Evolutionary conservation across 2,888 invertebrate genomes (phyloP), one percentile per base, ranked within the genome.

Genomic region (Luperina nickerlii): DNA sequence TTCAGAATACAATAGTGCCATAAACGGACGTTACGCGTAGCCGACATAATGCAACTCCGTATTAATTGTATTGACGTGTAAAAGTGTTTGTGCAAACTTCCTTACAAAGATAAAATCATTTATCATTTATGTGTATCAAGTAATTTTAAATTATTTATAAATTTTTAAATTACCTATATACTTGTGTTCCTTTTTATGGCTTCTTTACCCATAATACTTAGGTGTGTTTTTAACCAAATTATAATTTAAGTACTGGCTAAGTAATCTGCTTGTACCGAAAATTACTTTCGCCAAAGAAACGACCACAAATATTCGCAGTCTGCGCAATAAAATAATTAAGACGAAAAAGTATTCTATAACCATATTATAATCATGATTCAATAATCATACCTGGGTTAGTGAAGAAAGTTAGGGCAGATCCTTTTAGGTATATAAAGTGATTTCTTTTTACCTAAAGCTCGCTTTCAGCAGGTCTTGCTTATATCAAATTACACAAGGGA

Each of bases 341-440:
- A 83, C 76, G 84, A 88, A 85, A 87, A 84, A 79, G 79, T 77
- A 87, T 84, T 83, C 84, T 79, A 90, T 90, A 90, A 91, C 91
- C 88, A 91, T 89, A 91, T 92, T 89, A 91, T 92, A 93, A 92
- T 92, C 92, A 92, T 92, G 91, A 92, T 91, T 90, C 92, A 92
- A 94, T 93, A 94, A 93, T 91, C 90, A 92, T 92, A 92, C 89
- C 77, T 85, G 87, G 90, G 88, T 87, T 74, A 38, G 71, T 74
- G 24, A 88, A 87, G 84, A 83, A 89, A 88, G 81, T 88, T 87
- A 74, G 82, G 78, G 83, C 75, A 87, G 83, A 90, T 90, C 90
- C 91, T 90, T 92, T 92, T 91, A 42, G 42, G 42, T 45, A 91
- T 90, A 91, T 88, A 91, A 91, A 91, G 90, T 90, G 89, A 86